Evolutionary conservation across 1,140 invertebrate genomes (phyloP).

Genomic region (Oedothorax gibbosus): DNA sequence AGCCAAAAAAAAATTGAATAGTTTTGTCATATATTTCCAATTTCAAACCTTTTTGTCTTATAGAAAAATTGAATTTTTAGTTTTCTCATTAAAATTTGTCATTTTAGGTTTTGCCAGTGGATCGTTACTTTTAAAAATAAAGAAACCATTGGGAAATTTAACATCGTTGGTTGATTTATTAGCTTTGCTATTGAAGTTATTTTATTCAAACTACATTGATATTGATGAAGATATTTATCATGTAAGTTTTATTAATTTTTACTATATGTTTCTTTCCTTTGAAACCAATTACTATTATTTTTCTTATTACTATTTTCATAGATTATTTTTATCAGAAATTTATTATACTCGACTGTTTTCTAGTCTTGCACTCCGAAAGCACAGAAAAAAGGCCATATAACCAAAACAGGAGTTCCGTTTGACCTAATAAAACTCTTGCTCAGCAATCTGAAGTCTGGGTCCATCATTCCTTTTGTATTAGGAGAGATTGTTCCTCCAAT

Average conservation of each 20-base stretch:
- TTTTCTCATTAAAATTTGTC: not conserved
- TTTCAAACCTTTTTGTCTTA: too few relatives aligned
- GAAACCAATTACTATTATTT: too few relatives aligned
- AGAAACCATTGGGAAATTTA: conserved; percentile 43
- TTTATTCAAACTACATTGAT: conserved; percentile 12
- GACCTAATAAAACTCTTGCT: conserved; percentile 30
- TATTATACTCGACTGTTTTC: not conserved
- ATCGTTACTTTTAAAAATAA: conserved; percentile 8
- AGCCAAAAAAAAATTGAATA: too few relatives aligned
- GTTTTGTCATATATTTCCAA: too few relatives aligned
- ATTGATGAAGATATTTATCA: conserved; percentile 20
- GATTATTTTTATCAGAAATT: not conserved
- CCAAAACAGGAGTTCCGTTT: conserved; percentile 8
- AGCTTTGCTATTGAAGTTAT: not conserved
- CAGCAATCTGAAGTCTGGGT: conserved; percentile 28
- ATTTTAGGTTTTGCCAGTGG: conserved; percentile 14
- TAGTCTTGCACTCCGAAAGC: conserved; percentile 33
- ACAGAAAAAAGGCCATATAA: conserved; percentile 16
- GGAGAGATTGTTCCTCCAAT: conserved; percentile 6
- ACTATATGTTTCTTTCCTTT: too few relatives aligned
- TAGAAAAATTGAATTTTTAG: too few relatives aligned
- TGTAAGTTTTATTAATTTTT: not conserved
- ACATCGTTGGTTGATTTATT: conserved; percentile 23
- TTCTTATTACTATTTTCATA: not conserved
- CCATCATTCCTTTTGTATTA: conserved; percentile 1